Conservation (phyloP, 2,797 vertebrate species). For the Apodemus agrarius region DNA sequence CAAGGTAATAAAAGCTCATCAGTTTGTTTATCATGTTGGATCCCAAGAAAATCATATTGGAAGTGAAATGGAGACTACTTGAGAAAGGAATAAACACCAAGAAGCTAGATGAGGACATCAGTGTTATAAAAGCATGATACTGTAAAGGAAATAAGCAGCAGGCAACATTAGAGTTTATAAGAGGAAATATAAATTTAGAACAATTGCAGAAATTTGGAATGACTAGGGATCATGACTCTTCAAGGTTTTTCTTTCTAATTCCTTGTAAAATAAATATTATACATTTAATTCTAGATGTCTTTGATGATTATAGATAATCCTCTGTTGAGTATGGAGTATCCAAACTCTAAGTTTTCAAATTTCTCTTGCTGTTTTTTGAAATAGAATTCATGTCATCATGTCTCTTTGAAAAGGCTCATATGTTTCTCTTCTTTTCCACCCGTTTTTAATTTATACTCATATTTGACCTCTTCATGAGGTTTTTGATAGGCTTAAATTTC, state of each 20-base stretch:
- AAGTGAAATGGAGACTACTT: neutral
- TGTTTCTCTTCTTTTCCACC: neutral
- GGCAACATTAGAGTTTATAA: neutral
- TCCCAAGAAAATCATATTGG: neutral
- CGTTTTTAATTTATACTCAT: neutral
- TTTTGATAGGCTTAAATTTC: neutral
- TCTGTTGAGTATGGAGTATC: neutral
- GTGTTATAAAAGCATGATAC: neutral
- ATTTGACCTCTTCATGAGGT: neutral
- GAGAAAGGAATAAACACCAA: neutral
- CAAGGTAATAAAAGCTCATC: conserved; percentile 35
- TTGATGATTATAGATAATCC: neutral
- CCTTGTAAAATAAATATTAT: neutral
- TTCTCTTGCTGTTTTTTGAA: neutral
- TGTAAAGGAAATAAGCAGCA: neutral
- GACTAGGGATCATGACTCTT: neutral
- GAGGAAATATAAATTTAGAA: neutral
- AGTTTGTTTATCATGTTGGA: neutral
- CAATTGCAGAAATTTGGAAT: neutral
- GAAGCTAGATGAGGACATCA: neutral
- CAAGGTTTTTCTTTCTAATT: neutral
- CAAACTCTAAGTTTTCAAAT: neutral
- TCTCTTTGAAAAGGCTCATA: neutral
- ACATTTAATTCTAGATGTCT: conserved; percentile 5
- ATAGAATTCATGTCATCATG: neutral